Conservation (phyloP, 2,797 vertebrate species). For the Clamator glandarius region DNA sequence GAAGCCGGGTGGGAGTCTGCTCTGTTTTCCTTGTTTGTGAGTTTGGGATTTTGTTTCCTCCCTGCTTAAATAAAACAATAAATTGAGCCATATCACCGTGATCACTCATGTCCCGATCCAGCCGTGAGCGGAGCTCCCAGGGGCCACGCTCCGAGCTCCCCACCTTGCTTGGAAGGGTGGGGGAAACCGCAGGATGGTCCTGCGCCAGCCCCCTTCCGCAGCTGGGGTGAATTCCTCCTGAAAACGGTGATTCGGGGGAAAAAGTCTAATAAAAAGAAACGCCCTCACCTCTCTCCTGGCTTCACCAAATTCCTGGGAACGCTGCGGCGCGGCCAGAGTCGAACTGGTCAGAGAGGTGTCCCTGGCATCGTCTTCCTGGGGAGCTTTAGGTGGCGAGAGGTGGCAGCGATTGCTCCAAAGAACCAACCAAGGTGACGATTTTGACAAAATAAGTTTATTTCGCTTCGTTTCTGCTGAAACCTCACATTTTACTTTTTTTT, state of each 20-base stretch:
- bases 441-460: conserved; percentile 72
- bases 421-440: conserved; percentile 39
- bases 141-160: background rate
- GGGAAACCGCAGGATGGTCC: background rate
- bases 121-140: background rate
- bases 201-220: background rate
- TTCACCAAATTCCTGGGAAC: background rate
- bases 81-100: background rate
- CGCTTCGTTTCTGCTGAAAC: background rate
- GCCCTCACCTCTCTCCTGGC: rapidly evolving
- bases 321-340: rapidly evolving
- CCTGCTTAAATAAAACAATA: background rate
- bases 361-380: rapidly evolving
- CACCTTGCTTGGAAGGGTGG: background rate
- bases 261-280: background rate
- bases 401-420: background rate
- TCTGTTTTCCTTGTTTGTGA: background rate
- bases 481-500: conserved; percentile 1
- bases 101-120: background rate
- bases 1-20: too few relatives aligned
- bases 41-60: background rate
- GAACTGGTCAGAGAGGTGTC: background rate
- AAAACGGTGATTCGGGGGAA: background rate
- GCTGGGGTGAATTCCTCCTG: background rate
- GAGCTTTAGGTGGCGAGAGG: rapidly evolving